A percentile compares a stretch with the other conserved stretches of the same genome.
Conservation (phyloP, 2,888 invertebrate species). For the Harmothoe impar region DNA sequence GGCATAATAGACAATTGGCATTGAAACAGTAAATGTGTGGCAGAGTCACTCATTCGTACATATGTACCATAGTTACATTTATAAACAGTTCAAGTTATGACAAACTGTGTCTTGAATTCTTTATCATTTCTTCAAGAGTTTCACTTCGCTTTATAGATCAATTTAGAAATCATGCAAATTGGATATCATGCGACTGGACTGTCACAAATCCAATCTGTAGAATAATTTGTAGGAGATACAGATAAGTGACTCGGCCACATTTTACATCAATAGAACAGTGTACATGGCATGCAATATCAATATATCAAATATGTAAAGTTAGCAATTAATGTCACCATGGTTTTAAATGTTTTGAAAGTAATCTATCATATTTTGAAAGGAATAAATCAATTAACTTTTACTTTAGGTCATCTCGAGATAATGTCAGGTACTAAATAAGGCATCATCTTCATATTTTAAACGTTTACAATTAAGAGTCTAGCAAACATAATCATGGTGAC, state of each 20-base stretch:
- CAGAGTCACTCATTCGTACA: no score
- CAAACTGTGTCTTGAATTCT: no score
- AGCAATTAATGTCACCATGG: constrained; percentile 45
- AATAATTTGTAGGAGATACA: not conserved
- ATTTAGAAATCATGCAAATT: no score
- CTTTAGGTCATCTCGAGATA: not conserved
- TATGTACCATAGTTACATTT: no score
- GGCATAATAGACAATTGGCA: no score
- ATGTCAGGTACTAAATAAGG: not conserved
- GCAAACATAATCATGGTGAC: constrained; percentile 43
- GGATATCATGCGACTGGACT: no score
- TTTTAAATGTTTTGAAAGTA: not conserved
- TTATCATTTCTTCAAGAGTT: no score
- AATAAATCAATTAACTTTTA: not conserved
- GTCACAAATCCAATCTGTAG: no score
- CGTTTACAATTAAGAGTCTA: constrained; percentile 13
- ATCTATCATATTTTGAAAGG: not conserved
- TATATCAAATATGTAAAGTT: not conserved
- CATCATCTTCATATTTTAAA: not conserved
- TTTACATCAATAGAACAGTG: not conserved
- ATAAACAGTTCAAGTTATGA: no score
- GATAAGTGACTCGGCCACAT: not conserved
- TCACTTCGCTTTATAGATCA: no score
- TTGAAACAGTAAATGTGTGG: no score
- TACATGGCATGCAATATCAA: not conserved